Evolutionary conservation across 1,140 invertebrate species (phyloP), one percentile per base, ranked within the genome.

Genomic region (Drosophila persimilis): DNA sequence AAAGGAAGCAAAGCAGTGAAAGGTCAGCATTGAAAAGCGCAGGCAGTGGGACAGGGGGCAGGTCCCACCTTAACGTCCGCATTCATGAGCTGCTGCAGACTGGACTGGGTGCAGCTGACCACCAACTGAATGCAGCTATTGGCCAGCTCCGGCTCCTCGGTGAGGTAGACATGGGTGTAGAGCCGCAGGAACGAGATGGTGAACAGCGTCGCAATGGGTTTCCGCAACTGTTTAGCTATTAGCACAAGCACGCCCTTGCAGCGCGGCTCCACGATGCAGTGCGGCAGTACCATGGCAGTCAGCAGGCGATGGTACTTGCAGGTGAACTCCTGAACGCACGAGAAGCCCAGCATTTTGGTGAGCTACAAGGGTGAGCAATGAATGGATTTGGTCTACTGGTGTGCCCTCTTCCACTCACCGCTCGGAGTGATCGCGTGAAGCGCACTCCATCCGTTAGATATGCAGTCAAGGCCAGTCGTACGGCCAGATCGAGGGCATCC

Each of bases 141-240:
- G n/a, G 92, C 92, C 26, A 93, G 78, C 41, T 93, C 92, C 3
- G 92, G 92, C 2, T 90, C 73, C 79, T 95, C 93, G n/a, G 93
- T 93, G 26, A 95, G 90, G 76, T 94, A 94, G 3, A 95, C 90
- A 66, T 95, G 92, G 0, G 94, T 92, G 67, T 95, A 95, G 7
- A 95, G 93, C 46, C 94, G 92, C 8, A 95, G 92, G 75, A 95
- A 95, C 39, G 94, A 93, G 26, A 93, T 93, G 11, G 91, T 91
- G 17, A 95, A 91, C 15, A 95, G 92, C n/a, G 93, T 92, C 2
- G 92, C 91, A 41, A 94, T 92, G 1, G 94, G 92, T 58, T 93
- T 92, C 45, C 93, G 92, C 15, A 94, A 26, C 13, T 90, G 77
- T 17, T 90, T 90, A 20, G 89, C 76, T 22, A 90, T 88, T 0